Evolutionary conservation across 2,888 invertebrate genomes (phyloP).

Genomic region (Rotaria magnacalcarata): DNA sequence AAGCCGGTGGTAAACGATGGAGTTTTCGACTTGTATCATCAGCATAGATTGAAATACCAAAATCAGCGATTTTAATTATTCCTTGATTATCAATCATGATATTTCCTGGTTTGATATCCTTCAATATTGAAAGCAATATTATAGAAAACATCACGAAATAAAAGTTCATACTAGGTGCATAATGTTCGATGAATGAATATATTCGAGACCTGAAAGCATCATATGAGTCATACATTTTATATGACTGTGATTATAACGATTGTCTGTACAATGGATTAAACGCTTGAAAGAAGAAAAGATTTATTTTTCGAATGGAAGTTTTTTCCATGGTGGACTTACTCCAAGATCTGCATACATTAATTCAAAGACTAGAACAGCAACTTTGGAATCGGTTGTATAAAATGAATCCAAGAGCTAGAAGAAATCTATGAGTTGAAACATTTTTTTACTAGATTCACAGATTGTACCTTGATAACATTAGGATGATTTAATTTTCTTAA

Average conservation of each 20-base stretch:
- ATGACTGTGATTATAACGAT: background rate
- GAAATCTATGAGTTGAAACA: background rate
- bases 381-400: background rate
- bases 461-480: background rate
- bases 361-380: slow-evolving; percentile 12
- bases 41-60: slow-evolving; percentile 5
- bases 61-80: slow-evolving; percentile 7
- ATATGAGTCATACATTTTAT: background rate
- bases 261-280: slow-evolving; percentile 17
- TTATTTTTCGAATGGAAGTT: background rate
- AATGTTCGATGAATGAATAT: background rate
- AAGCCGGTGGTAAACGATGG: slow-evolving; percentile 26
- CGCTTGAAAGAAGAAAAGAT: background rate
- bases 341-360: slow-evolving; percentile 15
- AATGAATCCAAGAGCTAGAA: slow-evolving; percentile 13
- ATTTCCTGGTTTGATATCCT: slow-evolving; percentile 33
- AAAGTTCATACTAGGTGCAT: background rate
- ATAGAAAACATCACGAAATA: background rate
- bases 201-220: background rate
- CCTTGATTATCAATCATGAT: background rate
- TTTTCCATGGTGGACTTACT: background rate
- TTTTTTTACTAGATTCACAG: background rate
- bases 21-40: slow-evolving; percentile 26
- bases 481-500: slow-evolving; percentile 32
- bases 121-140: too few species aligned